These are phyloP conservation scores for Aphidius gifuensis DNA, from an alignment of 1,140 invertebrate species.

Conservation along the genomic window DNA sequence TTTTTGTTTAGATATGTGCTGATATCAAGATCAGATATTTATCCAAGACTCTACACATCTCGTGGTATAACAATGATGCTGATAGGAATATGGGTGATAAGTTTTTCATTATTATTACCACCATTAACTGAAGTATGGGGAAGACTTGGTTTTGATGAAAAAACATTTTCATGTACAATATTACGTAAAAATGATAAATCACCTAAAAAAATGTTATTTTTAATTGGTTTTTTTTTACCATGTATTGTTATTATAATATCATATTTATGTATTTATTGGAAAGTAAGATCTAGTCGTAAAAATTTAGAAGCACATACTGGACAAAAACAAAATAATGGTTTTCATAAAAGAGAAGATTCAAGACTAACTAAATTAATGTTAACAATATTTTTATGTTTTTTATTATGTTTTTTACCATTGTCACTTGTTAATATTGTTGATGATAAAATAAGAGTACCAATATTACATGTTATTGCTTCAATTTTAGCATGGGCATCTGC, in stretches of 20 bases:
- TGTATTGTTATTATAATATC: slow-evolving; percentile 79
- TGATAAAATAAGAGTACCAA: slow-evolving; percentile 68
- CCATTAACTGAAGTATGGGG: slow-evolving; percentile 81
- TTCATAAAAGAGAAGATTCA: slow-evolving; percentile 65
- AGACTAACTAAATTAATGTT: slow-evolving; percentile 80
- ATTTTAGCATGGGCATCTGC: slow-evolving; percentile 82
- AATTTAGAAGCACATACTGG: slow-evolving; percentile 66
- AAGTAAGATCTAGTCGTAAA: slow-evolving; percentile 67
- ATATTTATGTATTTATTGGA: slow-evolving; percentile 82
- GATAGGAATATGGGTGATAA: slow-evolving; percentile 67
- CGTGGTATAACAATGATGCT: slow-evolving; percentile 72
- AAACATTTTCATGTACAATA: slow-evolving; percentile 84
- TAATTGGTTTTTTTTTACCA: slow-evolving; percentile 77
- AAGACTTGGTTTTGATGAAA: slow-evolving; percentile 69
- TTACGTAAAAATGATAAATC: slow-evolving; percentile 72
- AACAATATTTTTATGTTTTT: slow-evolving; percentile 80
- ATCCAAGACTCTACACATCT: slow-evolving; percentile 71
- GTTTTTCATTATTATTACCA: slow-evolving; percentile 65
- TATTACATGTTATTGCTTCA: slow-evolving; percentile 75
- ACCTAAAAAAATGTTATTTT: slow-evolving; percentile 82
- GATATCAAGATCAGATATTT: slow-evolving; percentile 73
- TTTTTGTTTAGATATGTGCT: slow-evolving; percentile 70
- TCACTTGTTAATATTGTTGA: slow-evolving; percentile 84
- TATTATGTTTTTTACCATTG: slow-evolving; percentile 79
- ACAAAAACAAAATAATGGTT: slow-evolving; percentile 47